Evolutionary conservation across 2,888 invertebrate species (phyloP), one percentile per base, ranked within the genome.

Genomic region (Troglohyphantes excavatus): DNA sequence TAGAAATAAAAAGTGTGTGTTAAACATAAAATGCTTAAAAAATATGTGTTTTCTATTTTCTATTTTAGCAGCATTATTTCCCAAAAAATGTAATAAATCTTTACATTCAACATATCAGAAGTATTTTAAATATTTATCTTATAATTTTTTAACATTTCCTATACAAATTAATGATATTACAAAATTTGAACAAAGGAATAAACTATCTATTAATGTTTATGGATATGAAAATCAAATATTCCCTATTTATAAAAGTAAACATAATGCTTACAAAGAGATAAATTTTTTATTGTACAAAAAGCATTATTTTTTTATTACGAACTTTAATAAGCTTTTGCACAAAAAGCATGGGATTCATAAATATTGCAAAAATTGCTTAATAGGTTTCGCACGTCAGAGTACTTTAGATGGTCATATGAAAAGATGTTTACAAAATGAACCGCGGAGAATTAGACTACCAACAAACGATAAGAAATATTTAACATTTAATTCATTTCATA

Each of bases 401-500:
- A 46, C 46, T 17, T 46, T 46, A 46, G 17, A 46, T 46, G 17
- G 2, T 46, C 46, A 46, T 17, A 46, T 46, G 46, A 46, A 46
- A 46, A 46, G 46, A 46, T 46, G 46, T 46, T 46, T 46, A 46
- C 46, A 46, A 46, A 46, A 46, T 46, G 46, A 46, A 46, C 46
- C 46, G 9, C 46, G 46, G 9, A 46, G 46, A 68, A 33, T 68
- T 68, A 23, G 11, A 46, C 43, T 72, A 72, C 72, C 26, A 43
- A 13, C 46, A 72, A 46, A 6, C 23, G 6, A 46, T 46, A 6
- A 72, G 7, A 72, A 72, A 43, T 72, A 68, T 26, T 43, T 68
- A 27, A 46, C 46, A 68, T 81, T 81, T 68, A 67, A 11, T 7
- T 26, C 29, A n/a, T 81, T 46, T n/a, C 26, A 53, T 21, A 81